Evolutionary conservation across 2,797 vertebrate genomes (phyloP), one percentile per base, ranked within the genome.

Genomic region (Bryconaethiops microstoma): DNA sequence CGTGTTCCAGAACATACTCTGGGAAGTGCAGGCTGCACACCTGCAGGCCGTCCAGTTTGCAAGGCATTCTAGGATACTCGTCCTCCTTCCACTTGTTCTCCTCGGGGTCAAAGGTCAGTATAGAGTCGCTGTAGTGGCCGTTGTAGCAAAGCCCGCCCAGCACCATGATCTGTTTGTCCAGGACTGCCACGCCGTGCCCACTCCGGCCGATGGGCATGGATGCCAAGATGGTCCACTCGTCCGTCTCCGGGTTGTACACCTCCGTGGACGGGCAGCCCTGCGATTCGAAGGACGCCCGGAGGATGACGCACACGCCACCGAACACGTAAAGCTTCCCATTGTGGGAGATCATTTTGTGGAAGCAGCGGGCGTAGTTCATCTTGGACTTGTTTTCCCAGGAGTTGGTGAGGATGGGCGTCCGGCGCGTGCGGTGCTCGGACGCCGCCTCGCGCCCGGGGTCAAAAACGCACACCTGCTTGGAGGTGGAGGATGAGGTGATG

Each of bases 11-110:
- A 88, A 99, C 96, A 64, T 97, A 99, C 75, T 99, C 98, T 2
- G 98, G 98, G 82, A 99, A 99, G 92, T 99, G 97, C 90, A 99
- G 92, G 85, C 97, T 99, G 94, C 98, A 99, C 81, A 99, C 98
- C 91, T 99, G 98, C 91, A 99, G 95, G 81, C 98, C 98, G 86
- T 99, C 98, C 90, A 99, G 95, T 93, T 99, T 99, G 95, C 98
- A 99, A 39, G 98, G 98, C 98, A 99, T 99, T 88, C 98, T 94
- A 57, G 98, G 98, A 91, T 97, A 99, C 91, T 99, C 98, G 80
- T 99, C 98, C 94, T 99, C 98, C 93, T 99, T 99, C 98, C 98
- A 99, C 91, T 99, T 99, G 94, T 99, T 99, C 60, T 99, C 98
- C 76, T 99, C 97, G 0, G 98, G 97, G 92, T 99, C 97, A 80